Evolutionary conservation across 2,113 vertebrate genomes (phyloP).

Genomic region (Grammomys surdaster): DNA sequence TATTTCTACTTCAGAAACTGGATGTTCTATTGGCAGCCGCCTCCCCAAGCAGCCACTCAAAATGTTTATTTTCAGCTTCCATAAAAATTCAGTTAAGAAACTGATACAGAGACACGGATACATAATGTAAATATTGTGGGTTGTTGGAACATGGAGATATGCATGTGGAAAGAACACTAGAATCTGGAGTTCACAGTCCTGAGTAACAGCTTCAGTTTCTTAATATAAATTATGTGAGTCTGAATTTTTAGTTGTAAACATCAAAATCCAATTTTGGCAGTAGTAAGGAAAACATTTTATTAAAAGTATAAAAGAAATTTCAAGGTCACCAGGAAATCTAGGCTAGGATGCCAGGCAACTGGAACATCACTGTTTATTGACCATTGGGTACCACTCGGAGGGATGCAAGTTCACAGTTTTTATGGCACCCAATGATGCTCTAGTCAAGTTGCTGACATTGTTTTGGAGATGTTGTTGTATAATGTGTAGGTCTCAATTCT

Average conservation of each 20-base stretch:
- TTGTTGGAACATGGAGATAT: neutral
- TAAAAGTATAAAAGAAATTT: conserved; percentile 7
- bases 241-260: conserved; percentile 47
- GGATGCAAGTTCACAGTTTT: neutral
- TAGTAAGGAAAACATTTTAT: conserved; percentile 3
- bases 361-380: neutral
- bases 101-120: neutral
- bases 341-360: neutral
- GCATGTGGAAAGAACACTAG: neutral
- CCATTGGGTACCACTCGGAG: neutral
- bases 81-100: conserved; percentile 47
- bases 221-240: conserved; percentile 27
- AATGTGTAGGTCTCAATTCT: neutral
- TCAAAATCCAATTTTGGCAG: conserved; percentile 42
- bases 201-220: conserved; percentile 37
- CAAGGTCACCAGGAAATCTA: neutral
- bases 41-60: neutral
- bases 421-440: neutral
- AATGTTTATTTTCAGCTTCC: conserved; percentile 37
- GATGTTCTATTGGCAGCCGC: neutral
- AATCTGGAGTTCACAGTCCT: conserved; percentile 40
- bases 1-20: conserved; percentile 39
- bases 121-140: conserved; percentile 12
- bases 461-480: neutral
- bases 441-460: neutral